Evolutionary conservation across 2,888 invertebrate genomes (phyloP), one percentile per base, ranked within the genome.

Genomic region (Spodoptera littoralis): DNA sequence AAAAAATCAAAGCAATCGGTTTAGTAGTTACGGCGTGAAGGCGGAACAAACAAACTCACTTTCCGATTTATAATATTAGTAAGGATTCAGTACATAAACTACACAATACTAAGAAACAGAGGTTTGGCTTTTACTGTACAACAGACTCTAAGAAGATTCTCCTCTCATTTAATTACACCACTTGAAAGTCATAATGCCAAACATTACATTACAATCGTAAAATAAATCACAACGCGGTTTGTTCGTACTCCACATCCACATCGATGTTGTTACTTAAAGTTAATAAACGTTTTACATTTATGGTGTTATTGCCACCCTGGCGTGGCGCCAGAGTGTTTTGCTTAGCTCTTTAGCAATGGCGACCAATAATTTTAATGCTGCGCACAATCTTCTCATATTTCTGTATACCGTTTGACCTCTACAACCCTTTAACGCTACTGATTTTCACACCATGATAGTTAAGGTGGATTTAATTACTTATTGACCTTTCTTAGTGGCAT

Each of bases 371-470:
- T 36, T 36, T 36, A 36, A 36, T 36, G 9, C 36, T 9, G 8
- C 36, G 8, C 9, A 46, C 22, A 22, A 47, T 12, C 22, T 22
- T 47, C 22, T 47, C 47, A 47, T 48, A 70, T 70, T 46, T n/a
- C 43, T 13, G 46, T 41, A 48, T 30, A 45, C 53, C 11, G 42
- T 47, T 27, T 70, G 64, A 70, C 50, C 67, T 67, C 67, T 4
- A 24, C 22, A 30, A 12, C 63, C 46, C 67, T 12, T 11, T 8
- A 47, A 11, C 18, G 41, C 27, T 63, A 51, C 18, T 63, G 54
- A 70, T 67, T 41, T 61, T 70, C 67, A 51, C 67, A 67, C 70
- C 18, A n/a, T 2, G 67, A 67, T 67, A 63, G 53, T 54, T 5
- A 2, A 44, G 22, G 22, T 50, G 18, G 54, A 46, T 70, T 22